Evolutionary conservation across 2,888 invertebrate species (phyloP), one percentile per base, ranked within the genome.

Genomic region (Cryptocheilus praepositus): DNA sequence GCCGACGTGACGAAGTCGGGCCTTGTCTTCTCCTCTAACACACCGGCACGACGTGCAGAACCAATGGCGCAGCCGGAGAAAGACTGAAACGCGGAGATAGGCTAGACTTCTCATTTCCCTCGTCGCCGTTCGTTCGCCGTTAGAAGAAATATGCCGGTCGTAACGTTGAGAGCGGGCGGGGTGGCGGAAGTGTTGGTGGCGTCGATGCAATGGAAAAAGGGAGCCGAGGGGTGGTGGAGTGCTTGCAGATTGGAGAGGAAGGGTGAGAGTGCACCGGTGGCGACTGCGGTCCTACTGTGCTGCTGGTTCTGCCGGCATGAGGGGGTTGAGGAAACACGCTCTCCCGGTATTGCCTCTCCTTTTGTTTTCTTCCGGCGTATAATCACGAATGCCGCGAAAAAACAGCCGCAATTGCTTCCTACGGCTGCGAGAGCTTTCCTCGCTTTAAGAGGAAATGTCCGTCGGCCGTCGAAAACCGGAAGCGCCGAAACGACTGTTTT

Each of bases 311-410:
- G n/a, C n/a, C n/a, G 52, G 45, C 15, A 22, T 54, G 22, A 19
- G n/a, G 51, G 22, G 52, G 55, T 15, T 8, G 51, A n/a, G 53
- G 21, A n/a, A 21, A 44, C 18, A 52, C 36, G 54, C 53, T 51
- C 64, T 56, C 16, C 19, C 51, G 60, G 56, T 68, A 71, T 71
- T 67, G 65, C 68, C 60, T 59, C 58, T 49, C 45, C 77, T 68
- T 71, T 74, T 73, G 68, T 76, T 60, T 56, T 53, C 62, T 73
- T 64, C 71, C 67, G 44, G 63, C 71, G 77, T 70, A 73, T 74
- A 73, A 74, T 74, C 73, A 67, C 73, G 74, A 72, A 70, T 72
- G 54, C 74, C 64, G 36, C 53, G 67, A 59, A 70, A 69, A 74
- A 69, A 69, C 72, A 19, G 59, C 60, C 62, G 63, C 67, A 53